Conservation (phyloP, 2,888 invertebrate genomes). For the Patella ulyssiponensis region DNA sequence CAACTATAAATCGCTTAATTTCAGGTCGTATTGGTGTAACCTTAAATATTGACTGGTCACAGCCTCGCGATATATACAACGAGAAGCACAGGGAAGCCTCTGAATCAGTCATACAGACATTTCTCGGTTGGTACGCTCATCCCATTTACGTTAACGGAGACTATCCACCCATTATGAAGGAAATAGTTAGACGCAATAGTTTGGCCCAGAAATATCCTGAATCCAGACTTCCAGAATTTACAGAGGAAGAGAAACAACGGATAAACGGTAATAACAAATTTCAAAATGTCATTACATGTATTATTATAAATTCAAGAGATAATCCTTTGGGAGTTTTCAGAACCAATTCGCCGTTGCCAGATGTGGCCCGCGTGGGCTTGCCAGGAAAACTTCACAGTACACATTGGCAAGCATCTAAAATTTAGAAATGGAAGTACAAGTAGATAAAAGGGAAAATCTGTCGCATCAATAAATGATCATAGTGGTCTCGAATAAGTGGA, state of each 20-base stretch:
- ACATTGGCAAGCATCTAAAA: too few species aligned
- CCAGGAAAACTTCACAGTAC: too few species aligned
- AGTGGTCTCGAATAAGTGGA: too few species aligned
- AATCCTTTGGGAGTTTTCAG: too few species aligned
- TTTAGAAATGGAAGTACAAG: too few species aligned
- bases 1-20: neutral
- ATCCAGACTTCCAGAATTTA: constrained; percentile 64
- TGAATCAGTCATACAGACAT: constrained; percentile 49
- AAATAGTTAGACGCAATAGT: constrained; percentile 45
- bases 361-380: too few species aligned
- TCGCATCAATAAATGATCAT: too few species aligned
- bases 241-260: constrained; percentile 55
- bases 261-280: constrained; percentile 52
- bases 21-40: constrained; percentile 55
- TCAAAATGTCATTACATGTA: neutral
- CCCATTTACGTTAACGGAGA: constrained; percentile 73
- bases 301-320: too few species aligned
- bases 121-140: constrained; percentile 65
- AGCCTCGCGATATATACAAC: constrained; percentile 36
- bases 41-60: constrained; percentile 54
- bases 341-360: too few species aligned
- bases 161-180: constrained; percentile 69
- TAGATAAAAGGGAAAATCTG: too few species aligned
- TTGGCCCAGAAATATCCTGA: constrained; percentile 40
- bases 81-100: constrained; percentile 48